Evolutionary conservation across 1,140 invertebrate genomes (phyloP), one percentile per base, ranked within the genome.

Genomic region (Drosophila santomea): DNA sequence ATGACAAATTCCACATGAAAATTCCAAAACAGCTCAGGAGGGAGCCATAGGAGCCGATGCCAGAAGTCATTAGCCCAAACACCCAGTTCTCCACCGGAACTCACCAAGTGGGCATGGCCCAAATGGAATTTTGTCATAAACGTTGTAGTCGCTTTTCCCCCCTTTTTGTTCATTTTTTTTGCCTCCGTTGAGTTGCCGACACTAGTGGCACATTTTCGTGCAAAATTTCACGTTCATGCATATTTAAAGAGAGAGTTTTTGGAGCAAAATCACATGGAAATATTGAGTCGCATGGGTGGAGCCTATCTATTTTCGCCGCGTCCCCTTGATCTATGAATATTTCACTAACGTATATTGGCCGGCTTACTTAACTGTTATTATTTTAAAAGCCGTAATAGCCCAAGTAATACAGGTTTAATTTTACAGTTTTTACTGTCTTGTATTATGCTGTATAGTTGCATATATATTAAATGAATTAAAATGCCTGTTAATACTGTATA

Each of bases 71-170:
- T 88, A 88, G 83, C 60, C 83, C 61, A 88, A 88, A 79, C 83
- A 77, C 83, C 83, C 78, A 82, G 75, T 86, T 86, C 59, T 60
- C 72, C 58, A 55, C 39, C 61, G 11, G 39, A 57, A 48, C 5
- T 64, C 41, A 36, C n/a, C 50, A 66, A 77, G 73, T 51, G 58
- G 39, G 60, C 45, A 57, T 43, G 56, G 61, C 73, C 71, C 83
- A 88, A 88, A 88, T 88, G 83, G 83, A 88, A 88, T 88, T 88
- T 82, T 88, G 83, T 88, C 83, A 82, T 88, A 88, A 88, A 86
- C 68, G 78, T 66, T 64, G 68, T 74, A 74, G 45, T 64, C 63
- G 60, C 41, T 83, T 50, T 67, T 80, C 48, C 17, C 23, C 41
- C 2, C 45, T 59, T 45, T 64, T 80, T 28, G 0, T 36, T 7